Evolutionary conservation across 2,888 invertebrate species (phyloP), one percentile per base, ranked within the genome.

Genomic region (Apocheima hispidaria): DNA sequence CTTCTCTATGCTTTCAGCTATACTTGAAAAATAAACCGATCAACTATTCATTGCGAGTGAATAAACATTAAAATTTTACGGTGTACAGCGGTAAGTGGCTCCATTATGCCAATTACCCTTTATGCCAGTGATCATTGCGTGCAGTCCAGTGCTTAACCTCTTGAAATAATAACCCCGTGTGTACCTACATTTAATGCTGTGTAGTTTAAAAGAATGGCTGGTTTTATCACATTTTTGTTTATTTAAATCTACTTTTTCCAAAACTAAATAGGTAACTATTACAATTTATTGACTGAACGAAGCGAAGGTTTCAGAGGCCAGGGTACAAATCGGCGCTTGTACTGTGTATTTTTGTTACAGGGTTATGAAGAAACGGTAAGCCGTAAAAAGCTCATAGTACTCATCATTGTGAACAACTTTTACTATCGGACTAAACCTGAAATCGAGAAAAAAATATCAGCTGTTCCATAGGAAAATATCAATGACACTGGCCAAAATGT

Each of bases 61-160:
- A 60, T 56, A 60, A 60, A 63, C 69, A 70, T 72, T 71, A 68
- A 71, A 66, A 63, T 72, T 72, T 66, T 63, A 70, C 66, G 56
- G 65, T 73, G 60, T 55, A 69, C 59, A 26, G 63, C 66, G 63
- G 63, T 62, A 68, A 63, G 64, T 62, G 60, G 65, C 21, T 38
- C 63, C 60, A 74, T 77, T 73, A 74, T 69, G 56, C 48, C 68
- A 68, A 77, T 74, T 69, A 71, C 67, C 57, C 65, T 71, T 72
- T 69, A 71, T 71, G 62, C 51, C 26, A n/a, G 67, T 70, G 69
- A 74, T 71, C 72, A 71, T 63, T 63, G 69, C 69, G 68, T 74
- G 72, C 74, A 59, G 60, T 59, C 54, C 57, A 35, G 60, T 57
- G 48, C 60, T 67, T 69, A 68, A 66, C 56, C 68, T 59, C 73